These are phyloP conservation scores for Microctonus brassicae DNA, from an alignment of 2,888 invertebrate species.

Conservation along the genomic window DNA sequence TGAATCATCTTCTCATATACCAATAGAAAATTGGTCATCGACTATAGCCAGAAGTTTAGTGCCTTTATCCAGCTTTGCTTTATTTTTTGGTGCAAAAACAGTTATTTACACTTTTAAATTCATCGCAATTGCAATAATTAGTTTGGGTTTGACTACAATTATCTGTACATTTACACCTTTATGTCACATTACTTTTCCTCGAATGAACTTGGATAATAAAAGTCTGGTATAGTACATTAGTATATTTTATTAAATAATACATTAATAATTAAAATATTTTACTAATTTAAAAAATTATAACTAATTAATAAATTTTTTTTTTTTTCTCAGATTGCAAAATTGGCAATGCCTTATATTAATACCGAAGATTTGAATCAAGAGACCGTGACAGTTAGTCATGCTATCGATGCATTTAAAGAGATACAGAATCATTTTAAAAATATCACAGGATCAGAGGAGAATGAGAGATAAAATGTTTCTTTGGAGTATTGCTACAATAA, in stretches of 20 bases:
- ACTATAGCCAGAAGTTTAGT: slow-evolving; percentile 44
- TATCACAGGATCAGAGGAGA: not conserved
- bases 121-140: slow-evolving; percentile 69
- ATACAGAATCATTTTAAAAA: slow-evolving; percentile 39
- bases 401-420: slow-evolving; percentile 73
- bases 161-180: slow-evolving; percentile 76
- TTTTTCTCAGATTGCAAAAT: slow-evolving; percentile 61
- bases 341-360: slow-evolving; percentile 74
- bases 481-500: slow-evolving; percentile 16
- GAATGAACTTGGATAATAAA: slow-evolving; percentile 55
- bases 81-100: slow-evolving; percentile 48
- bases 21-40: slow-evolving; percentile 36
- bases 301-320: not conserved
- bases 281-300: too few species aligned
- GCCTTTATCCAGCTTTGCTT: slow-evolving; percentile 46
- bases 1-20: slow-evolving; percentile 1
- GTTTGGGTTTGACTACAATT: slow-evolving; percentile 73
- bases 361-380: slow-evolving; percentile 75
- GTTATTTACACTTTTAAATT: slow-evolving; percentile 44
- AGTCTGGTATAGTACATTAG: slow-evolving; percentile 47
- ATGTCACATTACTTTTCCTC: slow-evolving; percentile 74
- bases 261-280: too few species aligned
- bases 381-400: slow-evolving; percentile 74
- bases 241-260: too few species aligned
- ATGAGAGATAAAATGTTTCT: not conserved